These are phyloP conservation scores for Sakesphorus luctuosus DNA, from an alignment of 2,113 vertebrate species.

Conservation along the genomic window DNA sequence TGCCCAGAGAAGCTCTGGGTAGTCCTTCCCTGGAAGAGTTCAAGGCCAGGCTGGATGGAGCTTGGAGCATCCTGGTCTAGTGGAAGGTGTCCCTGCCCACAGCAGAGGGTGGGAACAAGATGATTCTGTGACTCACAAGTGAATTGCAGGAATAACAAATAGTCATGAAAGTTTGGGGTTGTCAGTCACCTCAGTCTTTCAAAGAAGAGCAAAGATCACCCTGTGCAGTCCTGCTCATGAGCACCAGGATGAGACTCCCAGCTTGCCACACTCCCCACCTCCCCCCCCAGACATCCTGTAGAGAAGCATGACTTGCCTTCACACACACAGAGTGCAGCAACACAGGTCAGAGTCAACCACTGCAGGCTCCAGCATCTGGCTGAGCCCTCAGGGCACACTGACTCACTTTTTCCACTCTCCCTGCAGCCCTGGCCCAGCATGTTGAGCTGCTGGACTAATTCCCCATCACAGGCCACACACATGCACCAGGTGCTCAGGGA, in stretches of 20 bases:
- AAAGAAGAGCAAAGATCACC: background rate
- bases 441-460: background rate
- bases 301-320: too few species aligned
- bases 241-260: background rate
- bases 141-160: background rate
- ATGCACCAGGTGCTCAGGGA: background rate
- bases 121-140: background rate
- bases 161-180: background rate
- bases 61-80: background rate
- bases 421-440: background rate
- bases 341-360: background rate
- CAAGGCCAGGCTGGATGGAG: accelerated
- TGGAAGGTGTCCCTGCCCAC: background rate
- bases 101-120: accelerated
- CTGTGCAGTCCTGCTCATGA: accelerated
- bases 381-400: background rate
- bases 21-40: background rate
- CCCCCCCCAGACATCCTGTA: background rate
- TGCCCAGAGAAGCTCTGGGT: background rate
- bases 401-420: background rate
- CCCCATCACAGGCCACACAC: background rate
- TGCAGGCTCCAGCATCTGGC: background rate
- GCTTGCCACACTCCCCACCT: background rate
- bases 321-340: background rate
- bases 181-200: background rate